Base-by-base conservation (phyloP, 1,140 invertebrate genomes). In the Tetranychus cinnabarinus region DNA sequence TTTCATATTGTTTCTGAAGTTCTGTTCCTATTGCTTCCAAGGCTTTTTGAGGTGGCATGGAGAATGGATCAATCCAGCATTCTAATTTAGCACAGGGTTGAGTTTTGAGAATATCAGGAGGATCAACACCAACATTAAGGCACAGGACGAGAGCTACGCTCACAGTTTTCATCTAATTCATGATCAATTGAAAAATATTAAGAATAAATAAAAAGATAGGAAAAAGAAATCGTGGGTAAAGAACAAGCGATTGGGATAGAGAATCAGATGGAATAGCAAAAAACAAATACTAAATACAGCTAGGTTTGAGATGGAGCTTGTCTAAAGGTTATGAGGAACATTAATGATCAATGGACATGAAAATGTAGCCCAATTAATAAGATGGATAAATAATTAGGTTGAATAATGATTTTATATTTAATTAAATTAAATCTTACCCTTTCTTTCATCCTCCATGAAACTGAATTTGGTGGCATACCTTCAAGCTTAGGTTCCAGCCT, bases 41-140 rank as follows among this genome's bases (percentile, higher is more conserved):
- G 0, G 92, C 88, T 76, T 97, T 96, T 63, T 83, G 82, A n/a
- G 88, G 83, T 59, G 86, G 87, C 71, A 89, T 78, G 1, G 85
- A 81, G 48, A 84, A 66, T n/a, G 77, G 78, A 67, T 79, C 78
- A 69, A 95, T 89, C 96, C 96, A 99, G 68, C 91, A 96, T 71
- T 98, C 90, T 31, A 96, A 73, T 15, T 88, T 76, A 1, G 96
- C 90, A 74, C 92, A 96, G 0, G 93, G 93, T 67, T 91, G 84
- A 12, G 90, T 95, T 74, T 97, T 97, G 2, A 96, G 82, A 62
- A 97, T 81, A 74, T 98, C 95, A 8, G 95, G 95, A 42, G 96
- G 95, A 75, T 99, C 96, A 6, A 98, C 93, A 35, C 93, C 95
- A 58, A 99, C 87, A 77, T 99, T 98, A 8, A 99, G 78, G 74